These are phyloP conservation scores for Silvanus unidentatus DNA, from an alignment of 2,888 invertebrate species.

Conservation along the genomic window DNA sequence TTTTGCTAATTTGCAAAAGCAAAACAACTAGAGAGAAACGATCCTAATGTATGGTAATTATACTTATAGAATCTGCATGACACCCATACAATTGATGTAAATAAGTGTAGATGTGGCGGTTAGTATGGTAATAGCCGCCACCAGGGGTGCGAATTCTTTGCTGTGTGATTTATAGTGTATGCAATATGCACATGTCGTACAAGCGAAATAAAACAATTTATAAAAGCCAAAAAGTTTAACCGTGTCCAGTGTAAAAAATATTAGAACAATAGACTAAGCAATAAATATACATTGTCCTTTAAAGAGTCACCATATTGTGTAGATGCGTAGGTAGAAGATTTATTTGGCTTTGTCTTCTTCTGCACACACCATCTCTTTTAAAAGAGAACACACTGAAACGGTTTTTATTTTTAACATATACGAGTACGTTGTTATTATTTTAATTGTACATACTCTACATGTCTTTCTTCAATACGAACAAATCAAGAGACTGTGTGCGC, in stretches of 20 bases:
- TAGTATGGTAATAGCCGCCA: slow-evolving; percentile 36
- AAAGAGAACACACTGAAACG: too few relatives aligned
- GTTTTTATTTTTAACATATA: too few relatives aligned
- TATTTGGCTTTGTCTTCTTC: slow-evolving; percentile 20
- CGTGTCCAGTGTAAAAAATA: slow-evolving; percentile 20
- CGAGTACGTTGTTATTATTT: too few relatives aligned
- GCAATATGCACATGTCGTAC: slow-evolving; percentile 26
- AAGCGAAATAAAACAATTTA: slow-evolving; percentile 26
- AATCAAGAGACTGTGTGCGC: too few relatives aligned
- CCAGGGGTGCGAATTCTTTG: slow-evolving; percentile 26
- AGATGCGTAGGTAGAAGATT: slow-evolving; percentile 24
- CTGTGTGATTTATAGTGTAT: slow-evolving; percentile 30
- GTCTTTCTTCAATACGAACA: too few relatives aligned
- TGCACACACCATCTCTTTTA: too few relatives aligned
- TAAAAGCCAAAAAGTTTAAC: slow-evolving; percentile 29
- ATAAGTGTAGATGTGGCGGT: slow-evolving; percentile 38
- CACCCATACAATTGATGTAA: slow-evolving; percentile 34
- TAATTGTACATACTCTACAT: too few relatives aligned
- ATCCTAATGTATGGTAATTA: slow-evolving; percentile 32
- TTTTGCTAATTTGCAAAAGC: slow-evolving; percentile 20
- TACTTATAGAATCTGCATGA: slow-evolving; percentile 30
- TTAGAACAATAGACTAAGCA: slow-evolving; percentile 28
- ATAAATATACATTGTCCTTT: slow-evolving; percentile 24
- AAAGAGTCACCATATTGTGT: slow-evolving; percentile 2
- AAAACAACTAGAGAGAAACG: slow-evolving; percentile 16